Conservation (phyloP, 2,797 vertebrate genomes). For the Echeneis naucrates region DNA sequence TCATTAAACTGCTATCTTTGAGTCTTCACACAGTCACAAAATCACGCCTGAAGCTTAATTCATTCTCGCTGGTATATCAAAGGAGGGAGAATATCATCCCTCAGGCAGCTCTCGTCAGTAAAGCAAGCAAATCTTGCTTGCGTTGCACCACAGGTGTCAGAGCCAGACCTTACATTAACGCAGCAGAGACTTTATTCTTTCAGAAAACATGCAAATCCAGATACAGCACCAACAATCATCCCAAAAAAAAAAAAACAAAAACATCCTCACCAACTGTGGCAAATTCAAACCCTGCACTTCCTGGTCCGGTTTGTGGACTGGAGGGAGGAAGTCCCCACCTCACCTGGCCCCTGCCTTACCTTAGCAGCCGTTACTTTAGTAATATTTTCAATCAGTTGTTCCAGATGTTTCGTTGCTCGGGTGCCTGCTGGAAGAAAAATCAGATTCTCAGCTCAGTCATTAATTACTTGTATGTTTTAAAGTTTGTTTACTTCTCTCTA, state of each 20-base stretch:
- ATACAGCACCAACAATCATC: constrained; percentile 24
- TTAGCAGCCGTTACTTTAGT: no score
- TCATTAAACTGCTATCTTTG: constrained; percentile 21
- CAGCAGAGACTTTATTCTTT: constrained; percentile 34
- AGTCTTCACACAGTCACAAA: not conserved
- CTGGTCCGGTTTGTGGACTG: no score
- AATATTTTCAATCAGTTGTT: no score
- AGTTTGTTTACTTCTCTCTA: no score
- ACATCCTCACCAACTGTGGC: constrained; percentile 50
- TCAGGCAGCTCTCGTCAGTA: not conserved
- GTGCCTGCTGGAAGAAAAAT: no score
- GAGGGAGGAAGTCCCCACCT: no score
- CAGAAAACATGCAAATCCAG: constrained; percentile 49
- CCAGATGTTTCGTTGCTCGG: no score
- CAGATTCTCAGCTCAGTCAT: no score
- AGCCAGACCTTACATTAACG: constrained; percentile 8
- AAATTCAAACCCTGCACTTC: no score
- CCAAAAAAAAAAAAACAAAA: constrained; percentile 4
- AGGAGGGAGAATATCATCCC: not conserved
- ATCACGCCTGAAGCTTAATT: constrained; percentile 16
- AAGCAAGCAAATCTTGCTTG: constrained; percentile 19
- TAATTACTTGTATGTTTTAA: no score
- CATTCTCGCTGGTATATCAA: not conserved
- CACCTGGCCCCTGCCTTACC: no score
- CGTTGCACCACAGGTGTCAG: constrained; percentile 31